Evolutionary conservation across 2,797 vertebrate species (phyloP), one percentile per base, ranked within the genome.

Genomic region (Ceyx erithaca): DNA sequence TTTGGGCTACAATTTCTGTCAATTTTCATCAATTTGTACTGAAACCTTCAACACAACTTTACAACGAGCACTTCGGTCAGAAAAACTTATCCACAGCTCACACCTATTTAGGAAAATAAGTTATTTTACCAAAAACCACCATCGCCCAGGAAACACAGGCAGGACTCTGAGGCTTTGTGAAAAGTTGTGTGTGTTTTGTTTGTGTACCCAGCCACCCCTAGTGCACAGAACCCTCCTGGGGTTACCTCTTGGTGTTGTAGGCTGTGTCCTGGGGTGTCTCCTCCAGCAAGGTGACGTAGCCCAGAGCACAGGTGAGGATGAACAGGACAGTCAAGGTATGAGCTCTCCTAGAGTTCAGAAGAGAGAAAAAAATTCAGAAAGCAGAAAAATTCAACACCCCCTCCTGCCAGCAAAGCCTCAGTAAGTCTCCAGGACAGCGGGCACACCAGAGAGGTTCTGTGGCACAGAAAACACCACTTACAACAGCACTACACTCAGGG

Each of bases 221-320:
- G 18, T 6, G 18, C 3, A n/a, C 43, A 20, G 19, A 37, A 7
- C 2, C 6, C 28, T 7, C 13, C 58, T 25, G 48, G 17, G 40
- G 26, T 7, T 94, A 99, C 99, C 99, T 99, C 96, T 99, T 99
- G 20, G 98, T 99, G 93, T 99, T 99, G 96, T 99, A 99, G 80
- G 99, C 98, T 1, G 99, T 99, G 94, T 99, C 98, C 87, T 99
- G 99, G 3, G 99, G 99, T 0, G 99, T 99, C 96, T 99, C 99
- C 81, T 99, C 99, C 96, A 99, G 96, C 83, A 99, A 96, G 1
- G 99, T 99, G 92, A 99, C 98, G 25, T 99, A 99, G 92, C 99
- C 99, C 66, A 99, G 96, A 0, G 98, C 98, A 68, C 99, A 99
- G 4, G 99, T 99, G 78, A 99, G 98, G 92, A 99, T 99, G 97